phyloP scores from a whole-genome alignment of 2,113 vertebrate genomes.

The Megaleporinus macrocephalus region DNA sequence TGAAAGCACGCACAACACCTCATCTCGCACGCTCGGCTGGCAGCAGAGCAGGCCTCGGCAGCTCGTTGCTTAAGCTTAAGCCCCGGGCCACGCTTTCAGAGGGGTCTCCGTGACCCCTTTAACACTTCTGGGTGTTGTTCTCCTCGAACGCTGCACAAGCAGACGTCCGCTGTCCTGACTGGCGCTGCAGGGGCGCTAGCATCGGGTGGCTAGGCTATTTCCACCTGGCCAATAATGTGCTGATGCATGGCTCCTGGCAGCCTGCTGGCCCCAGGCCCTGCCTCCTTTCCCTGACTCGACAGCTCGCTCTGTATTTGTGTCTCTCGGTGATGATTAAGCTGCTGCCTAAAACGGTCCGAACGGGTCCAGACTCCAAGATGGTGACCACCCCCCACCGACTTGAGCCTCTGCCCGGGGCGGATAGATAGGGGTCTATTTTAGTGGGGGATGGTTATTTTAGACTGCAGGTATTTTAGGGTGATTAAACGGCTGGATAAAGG shows the following conservation, averaged over 20 bases:
- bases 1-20: constrained; percentile 26
- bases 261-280: constrained; percentile 66
- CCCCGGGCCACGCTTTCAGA: background rate
- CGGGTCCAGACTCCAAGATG: constrained; percentile 51
- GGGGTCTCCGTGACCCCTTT: constrained; percentile 5
- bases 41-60: background rate
- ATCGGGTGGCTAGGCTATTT: constrained; percentile 62
- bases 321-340: constrained; percentile 72
- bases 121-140: constrained; percentile 28
- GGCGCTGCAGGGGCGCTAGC: constrained; percentile 15
- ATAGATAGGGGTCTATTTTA: constrained; percentile 44
- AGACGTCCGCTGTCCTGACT: constrained; percentile 29
- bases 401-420: background rate
- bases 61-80: background rate
- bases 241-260: constrained; percentile 69
- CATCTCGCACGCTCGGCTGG: background rate
- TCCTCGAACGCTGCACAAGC: constrained; percentile 16
- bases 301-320: constrained; percentile 74
- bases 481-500: constrained; percentile 20
- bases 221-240: constrained; percentile 67
- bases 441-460: constrained; percentile 44
- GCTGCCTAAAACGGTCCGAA: constrained; percentile 68
- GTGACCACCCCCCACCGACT: constrained; percentile 24
- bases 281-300: constrained; percentile 72
- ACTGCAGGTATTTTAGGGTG: constrained; percentile 45